Evolutionary conservation across 2,113 vertebrate genomes (phyloP).

Genomic region (Eulemur macaco): DNA sequence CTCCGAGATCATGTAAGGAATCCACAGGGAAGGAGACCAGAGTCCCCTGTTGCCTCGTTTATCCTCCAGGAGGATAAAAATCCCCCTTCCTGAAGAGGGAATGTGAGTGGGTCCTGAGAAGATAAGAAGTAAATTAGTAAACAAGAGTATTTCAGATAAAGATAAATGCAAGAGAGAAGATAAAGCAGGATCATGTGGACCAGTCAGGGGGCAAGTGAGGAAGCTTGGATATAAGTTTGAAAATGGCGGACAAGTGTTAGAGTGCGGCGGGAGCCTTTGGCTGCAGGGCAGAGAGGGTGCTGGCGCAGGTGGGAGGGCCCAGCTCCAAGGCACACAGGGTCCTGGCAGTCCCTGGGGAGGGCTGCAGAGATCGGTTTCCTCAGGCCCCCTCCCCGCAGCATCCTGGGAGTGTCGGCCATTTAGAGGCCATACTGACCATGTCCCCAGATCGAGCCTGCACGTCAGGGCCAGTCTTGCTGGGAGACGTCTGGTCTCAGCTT

Average conservation of each 20-base stretch:
- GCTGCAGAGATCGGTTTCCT: not conserved
- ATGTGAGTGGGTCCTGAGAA: not conserved
- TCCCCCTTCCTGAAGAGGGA: not conserved
- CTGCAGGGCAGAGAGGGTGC: not conserved
- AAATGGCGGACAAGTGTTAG: fast-evolving
- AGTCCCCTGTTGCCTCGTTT: not conserved
- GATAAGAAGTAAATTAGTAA: not conserved
- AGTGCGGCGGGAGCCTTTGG: not conserved
- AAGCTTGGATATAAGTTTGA: not conserved
- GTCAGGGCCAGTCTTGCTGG: fast-evolving
- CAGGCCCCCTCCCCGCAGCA: not conserved
- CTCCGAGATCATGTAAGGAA: conserved; percentile 88
- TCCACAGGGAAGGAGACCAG: not conserved
- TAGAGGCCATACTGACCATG: not conserved
- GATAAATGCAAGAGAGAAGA: not conserved
- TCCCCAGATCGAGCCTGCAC: not conserved
- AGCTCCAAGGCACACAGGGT: not conserved
- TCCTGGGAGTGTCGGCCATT: too few species aligned
- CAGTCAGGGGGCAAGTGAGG: not conserved
- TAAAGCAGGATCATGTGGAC: not conserved
- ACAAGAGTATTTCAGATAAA: not conserved
- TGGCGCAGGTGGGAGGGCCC: not conserved
- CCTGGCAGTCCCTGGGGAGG: not conserved
- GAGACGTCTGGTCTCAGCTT: not conserved
- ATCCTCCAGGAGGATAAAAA: not conserved